Conservation (phyloP, 2,113 vertebrate genomes). For the Apaloderma vittatum region DNA sequence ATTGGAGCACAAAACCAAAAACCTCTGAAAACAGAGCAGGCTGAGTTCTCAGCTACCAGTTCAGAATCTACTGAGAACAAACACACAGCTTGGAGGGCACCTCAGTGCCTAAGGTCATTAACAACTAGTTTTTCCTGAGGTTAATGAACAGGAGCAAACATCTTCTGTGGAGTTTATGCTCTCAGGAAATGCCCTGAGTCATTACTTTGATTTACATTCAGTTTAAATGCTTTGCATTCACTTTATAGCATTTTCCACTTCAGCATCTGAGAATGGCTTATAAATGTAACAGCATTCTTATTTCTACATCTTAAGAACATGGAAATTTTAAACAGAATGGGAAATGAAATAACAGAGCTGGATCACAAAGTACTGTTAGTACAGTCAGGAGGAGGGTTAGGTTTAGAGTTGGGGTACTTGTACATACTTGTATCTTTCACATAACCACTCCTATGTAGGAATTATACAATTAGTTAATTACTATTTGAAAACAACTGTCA, state of each 20-base stretch:
- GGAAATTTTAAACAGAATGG: background rate
- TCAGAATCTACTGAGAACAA: background rate
- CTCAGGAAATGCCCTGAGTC: background rate
- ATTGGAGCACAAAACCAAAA: background rate
- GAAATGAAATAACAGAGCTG: background rate
- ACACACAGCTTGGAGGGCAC: background rate
- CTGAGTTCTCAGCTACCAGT: background rate
- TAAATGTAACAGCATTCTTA: background rate
- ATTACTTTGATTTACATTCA: background rate
- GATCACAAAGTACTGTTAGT: background rate
- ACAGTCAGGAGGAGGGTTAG: background rate
- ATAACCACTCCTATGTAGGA: no score
- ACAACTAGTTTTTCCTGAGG: background rate
- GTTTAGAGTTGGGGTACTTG: no score
- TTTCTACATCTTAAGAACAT: background rate
- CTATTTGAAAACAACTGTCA: no score
- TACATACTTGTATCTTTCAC: no score
- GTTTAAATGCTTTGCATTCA: background rate
- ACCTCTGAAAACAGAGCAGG: background rate
- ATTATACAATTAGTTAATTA: no score
- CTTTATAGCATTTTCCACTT: background rate
- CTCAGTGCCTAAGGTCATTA: background rate
- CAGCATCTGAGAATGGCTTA: background rate
- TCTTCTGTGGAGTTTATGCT: background rate
- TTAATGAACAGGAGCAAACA: constrained; percentile 6